These are phyloP conservation scores for Onthophagus taurus DNA, from an alignment of 1,140 invertebrate species.

Conservation along the genomic window DNA sequence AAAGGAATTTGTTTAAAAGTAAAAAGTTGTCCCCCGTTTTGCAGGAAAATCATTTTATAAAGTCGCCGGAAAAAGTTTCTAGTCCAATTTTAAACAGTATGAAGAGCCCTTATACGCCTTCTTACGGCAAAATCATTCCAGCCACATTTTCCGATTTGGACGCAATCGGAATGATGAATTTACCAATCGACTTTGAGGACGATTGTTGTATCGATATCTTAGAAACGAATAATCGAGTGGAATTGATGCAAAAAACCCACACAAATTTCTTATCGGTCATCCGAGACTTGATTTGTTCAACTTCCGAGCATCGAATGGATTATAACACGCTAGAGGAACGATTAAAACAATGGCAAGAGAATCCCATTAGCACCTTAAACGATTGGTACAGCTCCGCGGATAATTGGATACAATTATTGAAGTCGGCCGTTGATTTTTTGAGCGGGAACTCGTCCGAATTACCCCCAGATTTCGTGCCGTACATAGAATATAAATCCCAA, in stretches of 20 bases:
- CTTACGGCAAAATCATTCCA: conserved; percentile 34
- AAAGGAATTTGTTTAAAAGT: conserved; percentile 13
- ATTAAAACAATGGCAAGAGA: conserved; percentile 68
- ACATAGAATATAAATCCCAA: conserved; percentile 76
- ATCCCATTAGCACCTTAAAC: conserved; percentile 71
- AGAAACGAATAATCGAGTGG: conserved; percentile 36
- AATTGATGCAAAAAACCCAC: conserved; percentile 64
- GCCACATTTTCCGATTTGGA: conserved; percentile 46
- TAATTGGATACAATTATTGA: conserved; percentile 71
- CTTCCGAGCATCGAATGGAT: conserved; percentile 70
- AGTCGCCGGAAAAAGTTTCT: conserved; percentile 3
- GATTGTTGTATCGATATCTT: conserved; percentile 49
- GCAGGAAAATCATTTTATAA: conserved; percentile 6
- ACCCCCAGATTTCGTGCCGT: conserved; percentile 86
- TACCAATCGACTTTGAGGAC: conserved; percentile 53
- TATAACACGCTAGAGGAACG: conserved; percentile 63
- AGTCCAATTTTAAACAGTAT: conserved; percentile 10
- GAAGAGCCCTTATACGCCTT: conserved; percentile 17
- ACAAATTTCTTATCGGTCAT: conserved; percentile 74
- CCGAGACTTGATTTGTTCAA: conserved; percentile 71
- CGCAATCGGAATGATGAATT: conserved; percentile 54
- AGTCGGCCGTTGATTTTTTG: conserved; percentile 76
- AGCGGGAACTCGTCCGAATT: conserved; percentile 74
- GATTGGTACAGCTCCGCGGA: conserved; percentile 60
- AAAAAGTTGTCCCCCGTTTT: conserved; percentile 1